These are phyloP conservation scores for Rattus rattus DNA, from an alignment of 2,113 vertebrate genomes.

Conservation along the genomic window DNA sequence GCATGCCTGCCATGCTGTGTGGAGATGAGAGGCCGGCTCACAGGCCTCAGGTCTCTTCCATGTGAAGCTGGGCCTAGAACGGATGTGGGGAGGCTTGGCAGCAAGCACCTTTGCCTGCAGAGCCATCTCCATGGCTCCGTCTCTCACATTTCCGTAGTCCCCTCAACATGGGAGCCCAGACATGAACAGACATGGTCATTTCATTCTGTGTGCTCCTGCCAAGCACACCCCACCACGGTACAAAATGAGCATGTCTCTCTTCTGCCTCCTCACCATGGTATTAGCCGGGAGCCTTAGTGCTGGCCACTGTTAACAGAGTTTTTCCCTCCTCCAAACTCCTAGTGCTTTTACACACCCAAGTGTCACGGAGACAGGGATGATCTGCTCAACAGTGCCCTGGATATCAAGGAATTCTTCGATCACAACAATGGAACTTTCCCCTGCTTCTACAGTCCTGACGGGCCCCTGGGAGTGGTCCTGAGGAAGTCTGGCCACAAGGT, in stretches of 20 bases:
- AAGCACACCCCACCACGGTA: neutral
- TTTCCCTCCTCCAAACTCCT: conserved; percentile 38
- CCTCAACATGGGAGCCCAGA: neutral
- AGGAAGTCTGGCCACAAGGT: conserved; percentile 80
- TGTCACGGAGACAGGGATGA: conserved; percentile 84
- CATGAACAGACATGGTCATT: neutral
- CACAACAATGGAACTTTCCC: conserved; percentile 71
- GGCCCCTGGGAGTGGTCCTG: conserved; percentile 82
- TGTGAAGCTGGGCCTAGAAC: neutral
- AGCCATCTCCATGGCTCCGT: neutral
- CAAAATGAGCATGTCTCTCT: neutral
- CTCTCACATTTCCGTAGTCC: neutral
- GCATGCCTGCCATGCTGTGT: neutral
- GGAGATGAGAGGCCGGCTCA: no score
- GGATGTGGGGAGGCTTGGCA: neutral
- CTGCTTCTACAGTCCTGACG: conserved; percentile 82
- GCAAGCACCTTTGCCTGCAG: neutral
- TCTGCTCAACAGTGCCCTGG: conserved; percentile 82
- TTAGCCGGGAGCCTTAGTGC: neutral
- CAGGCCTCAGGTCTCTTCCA: neutral
- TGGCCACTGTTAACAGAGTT: neutral
- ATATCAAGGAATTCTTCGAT: conserved; percentile 84
- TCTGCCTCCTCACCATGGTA: neutral
- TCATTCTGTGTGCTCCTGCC: neutral
- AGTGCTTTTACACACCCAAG: conserved; percentile 92